Evolutionary conservation across 2,888 invertebrate species (phyloP).

Genomic region (Elegia similella): DNA sequence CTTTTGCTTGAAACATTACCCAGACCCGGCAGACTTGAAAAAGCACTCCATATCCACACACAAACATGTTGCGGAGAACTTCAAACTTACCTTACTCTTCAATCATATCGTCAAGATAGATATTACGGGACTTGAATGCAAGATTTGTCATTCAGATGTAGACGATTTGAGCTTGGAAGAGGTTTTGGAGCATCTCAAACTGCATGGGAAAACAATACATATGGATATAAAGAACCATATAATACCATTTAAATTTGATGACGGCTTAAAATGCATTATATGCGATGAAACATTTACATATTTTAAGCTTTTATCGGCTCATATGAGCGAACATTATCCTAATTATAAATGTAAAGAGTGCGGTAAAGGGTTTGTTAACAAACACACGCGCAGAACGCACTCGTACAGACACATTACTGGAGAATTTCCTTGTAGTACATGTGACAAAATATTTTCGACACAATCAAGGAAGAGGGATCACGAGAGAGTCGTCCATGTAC

Average conservation of each 20-base stretch:
- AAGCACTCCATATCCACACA: slow-evolving; percentile 36
- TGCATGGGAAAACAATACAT: slow-evolving; percentile 42
- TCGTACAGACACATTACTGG: slow-evolving; percentile 34
- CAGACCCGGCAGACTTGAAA: slow-evolving; percentile 33
- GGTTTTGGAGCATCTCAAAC: slow-evolving; percentile 41
- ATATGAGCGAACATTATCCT: slow-evolving; percentile 58
- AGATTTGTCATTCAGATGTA: slow-evolving; percentile 37
- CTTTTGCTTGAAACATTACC: slow-evolving; percentile 33
- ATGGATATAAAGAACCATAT: slow-evolving; percentile 53
- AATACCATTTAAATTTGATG: slow-evolving; percentile 56
- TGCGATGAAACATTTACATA: slow-evolving; percentile 45
- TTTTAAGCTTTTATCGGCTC: slow-evolving; percentile 52
- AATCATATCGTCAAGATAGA: slow-evolving; percentile 50
- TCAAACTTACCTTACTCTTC: slow-evolving; percentile 31
- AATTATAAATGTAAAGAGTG: slow-evolving; percentile 55
- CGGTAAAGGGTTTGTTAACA: slow-evolving; percentile 46
- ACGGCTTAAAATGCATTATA: slow-evolving; percentile 43
- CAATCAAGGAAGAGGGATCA: slow-evolving; percentile 51
- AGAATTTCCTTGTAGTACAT: slow-evolving; percentile 43
- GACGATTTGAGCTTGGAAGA: slow-evolving; percentile 35
- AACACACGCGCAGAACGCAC: slow-evolving; percentile 34
- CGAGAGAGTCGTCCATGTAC: slow-evolving; percentile 49
- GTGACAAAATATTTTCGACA: slow-evolving; percentile 56
- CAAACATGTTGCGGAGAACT: slow-evolving; percentile 16
- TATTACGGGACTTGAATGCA: slow-evolving; percentile 51